These are phyloP conservation scores for Aspidoscelis tigris DNA, from an alignment of 2,113 vertebrate species.

Conservation along the genomic window DNA sequence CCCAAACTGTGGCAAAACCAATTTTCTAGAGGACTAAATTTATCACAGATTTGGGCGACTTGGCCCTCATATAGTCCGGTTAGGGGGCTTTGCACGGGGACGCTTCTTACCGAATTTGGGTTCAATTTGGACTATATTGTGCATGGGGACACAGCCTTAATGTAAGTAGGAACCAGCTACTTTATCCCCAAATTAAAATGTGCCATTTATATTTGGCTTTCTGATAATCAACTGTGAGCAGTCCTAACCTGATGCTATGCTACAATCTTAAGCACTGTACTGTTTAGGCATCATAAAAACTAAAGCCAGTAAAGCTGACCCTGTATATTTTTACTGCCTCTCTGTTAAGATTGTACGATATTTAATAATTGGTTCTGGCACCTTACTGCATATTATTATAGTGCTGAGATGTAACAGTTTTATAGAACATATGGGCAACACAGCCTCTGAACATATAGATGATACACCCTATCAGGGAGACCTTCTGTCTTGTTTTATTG, in stretches of 20 bases:
- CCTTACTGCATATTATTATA: constrained; percentile 85
- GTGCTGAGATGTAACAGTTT: constrained; percentile 85
- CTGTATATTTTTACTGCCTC: constrained; percentile 86
- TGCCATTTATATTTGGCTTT: constrained; percentile 78
- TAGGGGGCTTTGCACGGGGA: too few species aligned
- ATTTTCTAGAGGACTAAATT: too few species aligned
- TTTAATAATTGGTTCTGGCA: constrained; percentile 88
- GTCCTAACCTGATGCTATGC: constrained; percentile 75
- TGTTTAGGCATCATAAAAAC: constrained; percentile 76
- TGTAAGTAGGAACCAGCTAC: constrained; percentile 69
- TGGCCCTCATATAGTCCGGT: too few species aligned
- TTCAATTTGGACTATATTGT: too few species aligned
- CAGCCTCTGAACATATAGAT: constrained; percentile 81
- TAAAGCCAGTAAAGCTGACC: constrained; percentile 83
- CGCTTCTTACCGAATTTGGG: too few species aligned
- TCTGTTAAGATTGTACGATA: constrained; percentile 85
- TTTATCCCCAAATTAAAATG: constrained; percentile 73
- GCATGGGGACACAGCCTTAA: too few species aligned
- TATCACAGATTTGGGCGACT: too few species aligned
- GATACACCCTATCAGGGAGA: constrained; percentile 78
- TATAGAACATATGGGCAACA: constrained; percentile 84
- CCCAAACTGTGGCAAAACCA: too few species aligned
- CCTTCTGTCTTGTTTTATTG: constrained; percentile 86
- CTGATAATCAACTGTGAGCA: constrained; percentile 71
- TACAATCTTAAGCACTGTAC: constrained; percentile 78